Evolutionary conservation across 2,888 invertebrate genomes (phyloP).

Genomic region (Elegia similella): DNA sequence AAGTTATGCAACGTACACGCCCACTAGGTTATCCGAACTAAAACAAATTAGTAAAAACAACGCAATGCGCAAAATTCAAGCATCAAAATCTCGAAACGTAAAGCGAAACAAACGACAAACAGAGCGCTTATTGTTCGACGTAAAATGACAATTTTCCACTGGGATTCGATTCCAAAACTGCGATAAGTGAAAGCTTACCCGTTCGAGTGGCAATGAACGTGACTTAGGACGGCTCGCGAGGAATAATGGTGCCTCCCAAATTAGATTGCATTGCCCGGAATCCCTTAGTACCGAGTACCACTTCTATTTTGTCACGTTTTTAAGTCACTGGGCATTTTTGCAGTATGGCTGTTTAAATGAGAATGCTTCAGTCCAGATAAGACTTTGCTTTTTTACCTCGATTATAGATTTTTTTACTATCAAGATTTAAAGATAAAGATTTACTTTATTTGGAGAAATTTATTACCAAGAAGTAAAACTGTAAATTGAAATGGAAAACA

Average conservation of each 20-base stretch:
- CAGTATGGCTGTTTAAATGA: slow-evolving; percentile 7
- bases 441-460: no score
- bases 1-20: no score
- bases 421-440: no score
- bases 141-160: slow-evolving; percentile 37
- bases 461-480: no score
- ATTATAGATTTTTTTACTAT: neutral
- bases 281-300: slow-evolving; percentile 42
- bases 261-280: slow-evolving; percentile 48
- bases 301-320: slow-evolving; percentile 45
- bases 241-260: slow-evolving; percentile 52
- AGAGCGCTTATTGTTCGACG: slow-evolving; percentile 33
- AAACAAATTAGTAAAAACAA: neutral
- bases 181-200: slow-evolving; percentile 43
- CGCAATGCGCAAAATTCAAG: slow-evolving; percentile 7
- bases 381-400: neutral
- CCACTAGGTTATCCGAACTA: no score
- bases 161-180: slow-evolving; percentile 42
- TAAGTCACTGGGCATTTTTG: slow-evolving; percentile 26
- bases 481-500: no score
- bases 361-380: slow-evolving; percentile 1
- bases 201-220: slow-evolving; percentile 48
- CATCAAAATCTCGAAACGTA: slow-evolving; percentile 21
- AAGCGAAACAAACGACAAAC: slow-evolving; percentile 32
- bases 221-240: slow-evolving; percentile 43